Conservation (phyloP, 2,797 vertebrate species). For the Harpagifer antarcticus region DNA sequence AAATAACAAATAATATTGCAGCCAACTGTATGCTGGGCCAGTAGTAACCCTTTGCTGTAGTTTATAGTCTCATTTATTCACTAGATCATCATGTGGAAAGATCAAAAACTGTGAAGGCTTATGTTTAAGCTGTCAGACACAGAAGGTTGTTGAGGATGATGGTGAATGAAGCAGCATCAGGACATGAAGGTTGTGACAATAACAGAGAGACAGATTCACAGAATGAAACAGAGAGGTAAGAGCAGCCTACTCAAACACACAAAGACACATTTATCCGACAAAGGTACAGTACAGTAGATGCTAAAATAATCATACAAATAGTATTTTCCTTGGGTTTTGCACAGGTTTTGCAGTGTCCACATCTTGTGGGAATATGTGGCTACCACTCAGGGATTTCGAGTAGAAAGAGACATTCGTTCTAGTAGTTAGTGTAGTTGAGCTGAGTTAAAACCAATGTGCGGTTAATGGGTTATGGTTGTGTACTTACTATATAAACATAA, state of each 20-base stretch:
- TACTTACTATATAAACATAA: too few species aligned
- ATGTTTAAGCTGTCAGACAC: constrained; percentile 65
- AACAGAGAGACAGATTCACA: constrained; percentile 20
- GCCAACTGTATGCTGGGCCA: not conserved
- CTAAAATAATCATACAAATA: not conserved
- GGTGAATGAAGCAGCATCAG: constrained; percentile 67
- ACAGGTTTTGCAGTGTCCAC: too few species aligned
- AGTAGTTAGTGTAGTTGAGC: too few species aligned
- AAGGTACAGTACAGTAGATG: too few species aligned
- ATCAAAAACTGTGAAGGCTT: constrained; percentile 24
- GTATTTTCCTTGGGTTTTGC: too few species aligned
- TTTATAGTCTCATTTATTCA: constrained; percentile 12
- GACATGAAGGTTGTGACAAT: constrained; percentile 71
- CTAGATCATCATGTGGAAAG: constrained; percentile 6
- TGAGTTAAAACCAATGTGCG: too few species aligned
- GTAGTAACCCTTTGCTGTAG: constrained; percentile 2
- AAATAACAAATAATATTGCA: not conserved
- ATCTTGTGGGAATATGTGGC: too few species aligned
- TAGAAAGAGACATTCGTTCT: too few species aligned
- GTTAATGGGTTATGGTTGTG: too few species aligned
- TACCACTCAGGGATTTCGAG: too few species aligned
- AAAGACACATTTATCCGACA: not conserved
- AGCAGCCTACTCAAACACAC: not conserved
- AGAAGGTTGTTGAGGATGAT: constrained; percentile 48
- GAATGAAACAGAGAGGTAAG: not conserved